Evolutionary conservation across 2,113 vertebrate species (phyloP).

Genomic region (Polypterus bichir): DNA sequence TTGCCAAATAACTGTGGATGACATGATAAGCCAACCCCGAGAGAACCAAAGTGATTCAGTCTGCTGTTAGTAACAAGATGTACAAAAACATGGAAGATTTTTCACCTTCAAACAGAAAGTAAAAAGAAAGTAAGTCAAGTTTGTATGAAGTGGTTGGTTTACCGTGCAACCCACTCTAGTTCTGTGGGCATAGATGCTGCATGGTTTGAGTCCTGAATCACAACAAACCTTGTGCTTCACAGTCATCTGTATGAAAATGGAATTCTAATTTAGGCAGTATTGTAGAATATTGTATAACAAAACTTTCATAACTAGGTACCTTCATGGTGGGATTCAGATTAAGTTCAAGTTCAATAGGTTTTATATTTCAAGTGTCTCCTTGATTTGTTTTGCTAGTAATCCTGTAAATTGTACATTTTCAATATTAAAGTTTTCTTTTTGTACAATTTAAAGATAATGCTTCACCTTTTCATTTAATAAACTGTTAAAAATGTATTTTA

Average conservation of each 20-base stretch:
- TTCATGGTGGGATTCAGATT: conserved; percentile 58
- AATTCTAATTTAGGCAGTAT: conserved; percentile 39
- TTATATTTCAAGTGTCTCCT: conserved; percentile 72
- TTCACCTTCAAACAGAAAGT: too few relatives aligned
- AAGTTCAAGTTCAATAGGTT: conserved; percentile 63
- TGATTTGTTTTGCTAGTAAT: conserved; percentile 77
- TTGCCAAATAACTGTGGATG: conserved; percentile 67
- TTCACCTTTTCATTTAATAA: conserved; percentile 83
- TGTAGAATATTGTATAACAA: conserved; percentile 46
- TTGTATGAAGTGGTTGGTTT: conserved; percentile 26
- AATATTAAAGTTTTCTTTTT: conserved; percentile 76
- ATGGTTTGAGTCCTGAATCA: conserved; percentile 32
- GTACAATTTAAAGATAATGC: conserved; percentile 93
- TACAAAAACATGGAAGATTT: too few relatives aligned
- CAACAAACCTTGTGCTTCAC: conserved; percentile 43
- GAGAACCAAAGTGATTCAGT: not conserved
- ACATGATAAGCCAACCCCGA: conserved; percentile 37
- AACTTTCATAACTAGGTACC: conserved; percentile 44
- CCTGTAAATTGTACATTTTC: conserved; percentile 86
- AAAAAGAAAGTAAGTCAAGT: not conserved
- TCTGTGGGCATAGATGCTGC: conserved; percentile 34
- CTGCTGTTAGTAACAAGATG: not conserved
- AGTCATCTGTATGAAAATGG: conserved; percentile 47
- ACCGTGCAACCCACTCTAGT: conserved; percentile 13
- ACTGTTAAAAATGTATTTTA: conserved; percentile 60